These are phyloP conservation scores for Sycon ciliatum DNA, from an alignment of 37 sponge, comb jelly and placozoan genomes.

Conservation along the genomic window DNA sequence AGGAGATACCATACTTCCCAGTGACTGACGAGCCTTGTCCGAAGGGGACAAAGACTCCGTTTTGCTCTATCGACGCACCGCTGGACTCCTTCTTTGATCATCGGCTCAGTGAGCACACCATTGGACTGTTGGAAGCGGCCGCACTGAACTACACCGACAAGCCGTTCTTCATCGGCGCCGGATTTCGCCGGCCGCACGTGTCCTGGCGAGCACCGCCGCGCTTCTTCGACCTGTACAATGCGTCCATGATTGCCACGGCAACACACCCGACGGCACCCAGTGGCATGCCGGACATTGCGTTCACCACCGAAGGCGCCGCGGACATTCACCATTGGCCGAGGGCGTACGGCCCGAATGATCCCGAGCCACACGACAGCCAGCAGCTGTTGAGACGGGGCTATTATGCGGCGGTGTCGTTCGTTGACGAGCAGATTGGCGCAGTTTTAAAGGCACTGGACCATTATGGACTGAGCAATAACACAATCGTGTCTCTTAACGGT, in stretches of 20 bases:
- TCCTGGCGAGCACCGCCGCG: constrained; percentile 19
- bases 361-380: too few species aligned
- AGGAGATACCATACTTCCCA: constrained; percentile 21
- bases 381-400: constrained; percentile 23
- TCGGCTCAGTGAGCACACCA: background rate
- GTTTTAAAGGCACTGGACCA: constrained; percentile 20
- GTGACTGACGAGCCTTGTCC: background rate
- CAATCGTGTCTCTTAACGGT: constrained; percentile 29
- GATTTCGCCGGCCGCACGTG: constrained; percentile 43
- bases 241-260: too few species aligned
- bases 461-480: constrained; percentile 21
- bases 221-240: constrained; percentile 29
- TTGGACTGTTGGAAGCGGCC: constrained; percentile 14
- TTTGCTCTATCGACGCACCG: constrained; percentile 23
- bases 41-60: too few species aligned
- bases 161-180: constrained; percentile 40
- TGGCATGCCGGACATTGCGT: too few species aligned
- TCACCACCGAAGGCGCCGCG: too few species aligned
- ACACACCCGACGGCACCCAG: too few species aligned
- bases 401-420: constrained; percentile 30
- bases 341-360: too few species aligned
- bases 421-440: constrained; percentile 28
- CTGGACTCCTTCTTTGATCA: constrained; percentile 13
- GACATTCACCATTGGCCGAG: too few species aligned
- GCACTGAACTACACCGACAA: background rate